Percentiles rank a stretch among this genome's conserved stretches.
Evolutionary conservation across 2,797 vertebrate genomes (phyloP).

Genomic region (Rhadinocentrus ornatus): DNA sequence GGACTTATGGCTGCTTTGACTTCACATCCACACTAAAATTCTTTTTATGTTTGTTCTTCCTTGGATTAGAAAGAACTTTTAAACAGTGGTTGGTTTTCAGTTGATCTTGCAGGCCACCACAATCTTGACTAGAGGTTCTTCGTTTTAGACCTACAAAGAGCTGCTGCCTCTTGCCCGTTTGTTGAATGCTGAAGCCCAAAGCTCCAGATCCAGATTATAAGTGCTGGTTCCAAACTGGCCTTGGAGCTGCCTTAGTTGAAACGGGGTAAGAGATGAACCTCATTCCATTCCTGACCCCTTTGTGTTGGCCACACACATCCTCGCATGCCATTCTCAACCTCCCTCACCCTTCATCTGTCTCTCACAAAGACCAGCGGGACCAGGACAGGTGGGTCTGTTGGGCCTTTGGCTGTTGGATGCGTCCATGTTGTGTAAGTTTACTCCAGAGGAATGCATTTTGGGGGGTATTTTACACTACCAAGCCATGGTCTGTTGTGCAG

Average conservation of each 20-base stretch:
- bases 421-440: conserved; percentile 13
- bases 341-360: conserved; percentile 37
- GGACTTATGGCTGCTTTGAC: background rate
- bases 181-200: too few relatives aligned
- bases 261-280: conserved; percentile 48
- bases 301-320: conserved; percentile 66
- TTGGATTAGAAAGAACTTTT: background rate
- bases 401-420: conserved; percentile 26
- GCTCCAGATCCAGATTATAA: background rate
- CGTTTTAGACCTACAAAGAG: background rate
- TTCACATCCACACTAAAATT: background rate
- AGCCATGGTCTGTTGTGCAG: conserved; percentile 6
- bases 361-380: conserved; percentile 47
- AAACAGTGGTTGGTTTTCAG: background rate
- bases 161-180: background rate
- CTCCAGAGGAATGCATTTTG: background rate
- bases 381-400: conserved; percentile 72
- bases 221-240: background rate
- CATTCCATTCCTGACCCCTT: conserved; percentile 74
- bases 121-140: background rate
- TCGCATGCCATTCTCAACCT: conserved; percentile 73
- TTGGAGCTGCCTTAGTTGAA: background rate
- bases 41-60: background rate
- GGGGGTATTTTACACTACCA: background rate
- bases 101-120: background rate